Evolutionary conservation across 1,140 invertebrate species (phyloP), one percentile per base, ranked within the genome.

Genomic region (Melanaphis sacchari): DNA sequence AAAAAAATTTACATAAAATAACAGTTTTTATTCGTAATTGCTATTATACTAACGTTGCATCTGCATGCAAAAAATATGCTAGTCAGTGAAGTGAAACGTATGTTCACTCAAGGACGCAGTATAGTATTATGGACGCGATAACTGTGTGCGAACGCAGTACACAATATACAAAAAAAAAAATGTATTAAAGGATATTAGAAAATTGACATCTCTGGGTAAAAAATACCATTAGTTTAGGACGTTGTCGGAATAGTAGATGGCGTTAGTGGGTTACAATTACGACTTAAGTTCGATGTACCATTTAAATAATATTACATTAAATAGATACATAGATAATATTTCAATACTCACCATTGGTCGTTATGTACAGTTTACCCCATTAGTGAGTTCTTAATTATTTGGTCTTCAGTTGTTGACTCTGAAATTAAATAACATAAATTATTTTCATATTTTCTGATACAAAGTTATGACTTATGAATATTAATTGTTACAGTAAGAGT

Each of bases 341-440:
- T 0, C 6, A 82, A 38, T 54, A 84, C 91, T 93, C 22, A 93
- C 91, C 91, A 84, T 93, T 85, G 81, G 91, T 85, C 49, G 81
- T 84, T 82, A 85, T 93, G 26, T 93, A 93, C 81, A 93, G 52
- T 84, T 84, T 84, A 84, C 46, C 24, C 46, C 36, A 41, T 24
- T 52, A 26, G 49, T 31, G 52, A 92, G 76, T 84, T 46, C 21
- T 31, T 49, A 40, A 49, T 82, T 84, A 93, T 93, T 93, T 93
- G 49, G 81, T 84, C 36, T 85, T 93, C 46, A 85, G 43, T n/a
- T 93, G 81, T 54, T 93, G 91, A 85, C 66, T 93, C 91, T 93
- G 91, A 85, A 93, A 93, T 38, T n/a, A 31, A 90, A 41, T 21
- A 90, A 36, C 24, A 90, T 54, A 22, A 54, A 52, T 89, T 52